Base-by-base conservation (phyloP, 64 coral and sea anemone species). In the Montipora foliosa region DNA sequence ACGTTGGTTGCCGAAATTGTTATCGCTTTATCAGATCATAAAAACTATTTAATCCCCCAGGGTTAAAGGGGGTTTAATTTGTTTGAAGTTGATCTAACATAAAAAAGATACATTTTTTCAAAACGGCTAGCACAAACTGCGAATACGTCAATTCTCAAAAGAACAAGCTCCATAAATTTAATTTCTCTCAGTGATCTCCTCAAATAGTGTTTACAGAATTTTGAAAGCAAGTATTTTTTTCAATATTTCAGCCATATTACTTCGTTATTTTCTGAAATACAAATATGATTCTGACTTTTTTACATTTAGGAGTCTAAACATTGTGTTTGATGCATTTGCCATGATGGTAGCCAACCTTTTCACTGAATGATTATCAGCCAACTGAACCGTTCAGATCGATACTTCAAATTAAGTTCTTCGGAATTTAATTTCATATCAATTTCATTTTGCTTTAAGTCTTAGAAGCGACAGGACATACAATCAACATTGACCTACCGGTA, bases 61-160 rank as follows among this genome's bases (percentile, higher is more conserved):
- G n/a, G 66, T 71, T 71, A 72, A 81, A 81, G 45, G 72, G 57
- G 81, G 19, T 77, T 92, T 92, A 92, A 92, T 92, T 92, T 92
- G 90, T 92, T 92, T 92, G 80, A 92, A 92, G 90, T 92, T 83
- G 90, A 92, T 92, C 82, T 85, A 92, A 86, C 82, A 86, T 67
- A 16, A 85, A 86, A 75, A 92, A 75, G 75, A 83, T 77, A 74
- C 90, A 83, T 25, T 21, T 85, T 61, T 62, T 76, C 55, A 37
- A 67, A 86, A 13, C 5, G 25, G 37, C 37, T 37, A 37, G 37
- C 37, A 37, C 37, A 83, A 85, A 83, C 49, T 76, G 76, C 21
- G 90, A 92, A 83, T 67, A 51, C 12, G 53, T 3, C 66, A 75
- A 88, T 88, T 49, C 77, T 49, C 3, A 49, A 37, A 75, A 52